These are phyloP conservation scores for Ginglymostoma cirratum DNA, from an alignment of 2,113 vertebrate genomes.

Conservation along the genomic window DNA sequence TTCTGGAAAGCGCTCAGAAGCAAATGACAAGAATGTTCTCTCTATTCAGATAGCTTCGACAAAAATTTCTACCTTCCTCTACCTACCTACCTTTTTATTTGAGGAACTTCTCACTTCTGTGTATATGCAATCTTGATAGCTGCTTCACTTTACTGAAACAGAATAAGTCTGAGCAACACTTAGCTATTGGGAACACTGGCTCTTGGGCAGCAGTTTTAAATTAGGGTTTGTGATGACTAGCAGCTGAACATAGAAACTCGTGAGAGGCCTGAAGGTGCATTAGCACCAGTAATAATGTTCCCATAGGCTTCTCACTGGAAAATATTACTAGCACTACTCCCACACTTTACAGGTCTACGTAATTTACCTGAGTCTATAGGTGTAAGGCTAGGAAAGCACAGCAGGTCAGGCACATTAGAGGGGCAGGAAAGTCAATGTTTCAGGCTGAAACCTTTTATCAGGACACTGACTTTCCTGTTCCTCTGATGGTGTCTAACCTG, in stretches of 20 bases:
- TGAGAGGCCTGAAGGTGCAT: background rate
- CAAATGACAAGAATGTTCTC: background rate
- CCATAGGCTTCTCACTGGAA: background rate
- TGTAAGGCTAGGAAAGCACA: too few species aligned
- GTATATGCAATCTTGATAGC: background rate
- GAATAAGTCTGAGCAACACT: background rate
- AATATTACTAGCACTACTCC: background rate
- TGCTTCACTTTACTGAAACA: background rate
- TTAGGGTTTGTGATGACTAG: background rate
- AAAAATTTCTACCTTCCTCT: background rate
- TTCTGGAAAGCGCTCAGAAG: background rate
- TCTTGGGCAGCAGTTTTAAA: background rate
- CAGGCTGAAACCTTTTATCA: too few species aligned
- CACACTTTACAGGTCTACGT: background rate
- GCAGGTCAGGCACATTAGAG: too few species aligned
- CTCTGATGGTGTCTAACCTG: too few species aligned
- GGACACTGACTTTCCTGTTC: too few species aligned
- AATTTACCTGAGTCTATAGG: too few species aligned
- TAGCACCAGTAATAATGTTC: background rate
- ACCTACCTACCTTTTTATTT: background rate
- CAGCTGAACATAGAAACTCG: background rate
- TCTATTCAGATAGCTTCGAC: background rate
- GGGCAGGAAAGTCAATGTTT: too few species aligned
- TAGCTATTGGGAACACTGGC: background rate
- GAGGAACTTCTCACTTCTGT: background rate